These are phyloP conservation scores for Podarcis lilfordi DNA, from an alignment of 2,797 vertebrate species.

Conservation along the genomic window DNA sequence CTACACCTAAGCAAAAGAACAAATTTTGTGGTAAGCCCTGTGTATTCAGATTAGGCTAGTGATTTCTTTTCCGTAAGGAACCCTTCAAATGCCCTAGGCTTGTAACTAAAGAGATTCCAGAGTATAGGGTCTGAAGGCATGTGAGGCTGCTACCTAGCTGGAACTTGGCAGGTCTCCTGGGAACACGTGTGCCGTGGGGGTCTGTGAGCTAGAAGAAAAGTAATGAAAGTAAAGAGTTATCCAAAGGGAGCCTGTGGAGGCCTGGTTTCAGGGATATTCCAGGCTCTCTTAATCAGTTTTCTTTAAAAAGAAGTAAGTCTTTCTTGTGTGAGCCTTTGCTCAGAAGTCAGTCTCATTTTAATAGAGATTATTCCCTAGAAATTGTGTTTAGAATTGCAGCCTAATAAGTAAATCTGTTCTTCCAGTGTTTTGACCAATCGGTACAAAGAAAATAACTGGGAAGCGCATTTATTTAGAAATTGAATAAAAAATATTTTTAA, in stretches of 20 bases:
- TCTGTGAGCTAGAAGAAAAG: too few relatives aligned
- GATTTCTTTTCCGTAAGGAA: too few relatives aligned
- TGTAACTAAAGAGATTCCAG: not conserved
- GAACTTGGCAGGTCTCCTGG: too few relatives aligned
- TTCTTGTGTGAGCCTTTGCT: not conserved
- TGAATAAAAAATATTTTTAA: too few relatives aligned
- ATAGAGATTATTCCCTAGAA: not conserved
- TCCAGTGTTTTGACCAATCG: not conserved
- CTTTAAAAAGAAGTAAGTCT: not conserved
- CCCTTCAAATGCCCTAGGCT: not conserved
- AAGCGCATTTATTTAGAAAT: too few relatives aligned
- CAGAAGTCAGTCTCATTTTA: not conserved
- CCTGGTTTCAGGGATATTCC: not conserved
- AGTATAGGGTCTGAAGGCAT: too few relatives aligned
- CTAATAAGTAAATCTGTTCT: not conserved
- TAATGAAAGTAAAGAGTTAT: not conserved
- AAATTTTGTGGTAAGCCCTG: constrained; percentile 49
- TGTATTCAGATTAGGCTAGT: not conserved
- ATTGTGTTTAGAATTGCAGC: not conserved
- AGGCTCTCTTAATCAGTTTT: not conserved
- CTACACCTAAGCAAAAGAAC: constrained; percentile 47
- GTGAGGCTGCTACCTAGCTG: too few relatives aligned
- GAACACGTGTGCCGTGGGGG: too few relatives aligned
- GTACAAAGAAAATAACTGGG: not conserved
- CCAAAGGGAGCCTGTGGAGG: not conserved